Conservation (phyloP, 2,888 invertebrate species). For the Philonicus albiceps region DNA sequence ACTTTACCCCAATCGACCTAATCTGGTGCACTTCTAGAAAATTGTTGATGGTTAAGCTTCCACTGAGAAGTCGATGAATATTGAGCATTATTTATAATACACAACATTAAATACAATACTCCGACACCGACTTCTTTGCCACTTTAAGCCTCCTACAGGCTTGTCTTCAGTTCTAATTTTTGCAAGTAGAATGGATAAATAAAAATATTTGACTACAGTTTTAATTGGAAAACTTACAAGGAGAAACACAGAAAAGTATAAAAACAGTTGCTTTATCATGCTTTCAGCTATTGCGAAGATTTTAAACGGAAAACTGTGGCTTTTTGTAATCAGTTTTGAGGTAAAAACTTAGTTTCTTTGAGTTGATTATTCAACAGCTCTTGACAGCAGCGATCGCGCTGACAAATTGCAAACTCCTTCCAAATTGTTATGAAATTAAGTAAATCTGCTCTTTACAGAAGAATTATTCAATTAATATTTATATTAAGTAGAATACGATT, state of each 20-base stretch:
- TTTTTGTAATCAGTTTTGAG: not conserved
- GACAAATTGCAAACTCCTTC: not conserved
- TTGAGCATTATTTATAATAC: conserved; percentile 8
- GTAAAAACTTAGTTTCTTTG: not conserved
- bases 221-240: not conserved
- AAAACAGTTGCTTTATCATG: not conserved
- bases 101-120: not conserved
- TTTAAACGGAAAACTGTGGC: not conserved
- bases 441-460: not conserved
- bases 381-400: not conserved
- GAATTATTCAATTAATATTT: not conserved
- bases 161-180: not conserved
- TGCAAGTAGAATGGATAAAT: not conserved
- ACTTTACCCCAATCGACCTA: not conserved
- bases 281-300: not conserved
- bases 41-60: not conserved
- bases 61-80: not conserved
- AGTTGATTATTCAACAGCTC: not conserved
- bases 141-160: not conserved
- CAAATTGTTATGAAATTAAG: not conserved
- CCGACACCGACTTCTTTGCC: not conserved
- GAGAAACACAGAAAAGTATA: not conserved
- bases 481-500: not conserved
- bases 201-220: not conserved
- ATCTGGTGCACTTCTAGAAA: not conserved